Evolutionary conservation across 2,113 vertebrate species (phyloP).

Genomic region (Microtus richardsoni): DNA sequence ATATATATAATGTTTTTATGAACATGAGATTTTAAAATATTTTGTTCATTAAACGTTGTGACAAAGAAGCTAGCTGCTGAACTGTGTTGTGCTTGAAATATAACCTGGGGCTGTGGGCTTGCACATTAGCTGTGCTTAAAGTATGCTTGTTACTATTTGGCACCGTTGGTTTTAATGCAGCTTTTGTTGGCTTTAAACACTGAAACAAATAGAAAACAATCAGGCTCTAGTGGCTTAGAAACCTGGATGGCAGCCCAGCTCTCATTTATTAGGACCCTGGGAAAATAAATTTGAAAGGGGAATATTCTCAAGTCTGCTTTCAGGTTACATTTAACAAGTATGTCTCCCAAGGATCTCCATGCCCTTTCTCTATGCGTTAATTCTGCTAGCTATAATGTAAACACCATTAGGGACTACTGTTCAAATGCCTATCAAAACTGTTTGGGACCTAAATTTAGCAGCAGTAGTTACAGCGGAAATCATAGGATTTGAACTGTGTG

Average conservation of each 20-base stretch:
- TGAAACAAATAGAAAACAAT: slow-evolving; percentile 84
- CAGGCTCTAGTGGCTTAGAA: slow-evolving; percentile 81
- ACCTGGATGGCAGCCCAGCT: slow-evolving; percentile 79
- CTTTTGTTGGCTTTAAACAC: slow-evolving; percentile 77
- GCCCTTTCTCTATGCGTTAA: slow-evolving; percentile 26
- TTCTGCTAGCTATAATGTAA: slow-evolving; percentile 51
- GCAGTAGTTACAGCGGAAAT: slow-evolving; percentile 27
- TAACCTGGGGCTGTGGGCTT: slow-evolving; percentile 53
- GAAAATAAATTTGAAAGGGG: slow-evolving; percentile 78
- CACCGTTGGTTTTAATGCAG: slow-evolving; percentile 74
- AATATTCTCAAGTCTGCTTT: slow-evolving; percentile 73
- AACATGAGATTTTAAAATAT: neutral
- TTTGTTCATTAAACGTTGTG: neutral
- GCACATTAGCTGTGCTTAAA: slow-evolving; percentile 61
- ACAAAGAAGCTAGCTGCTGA: slow-evolving; percentile 17
- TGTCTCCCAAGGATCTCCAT: slow-evolving; percentile 57
- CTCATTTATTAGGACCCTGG: slow-evolving; percentile 80
- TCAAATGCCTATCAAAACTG: slow-evolving; percentile 41
- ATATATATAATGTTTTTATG: slow-evolving; percentile 11
- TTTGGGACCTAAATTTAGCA: slow-evolving; percentile 12
- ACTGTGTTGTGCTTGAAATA: slow-evolving; percentile 56
- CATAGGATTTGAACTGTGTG: neutral
- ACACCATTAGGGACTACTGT: slow-evolving; percentile 34
- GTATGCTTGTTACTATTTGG: slow-evolving; percentile 73
- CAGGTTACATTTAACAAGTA: slow-evolving; percentile 65